A percentile compares a stretch with the other conserved stretches of the same genome.
phyloP scores from a whole-genome alignment of 2,888 invertebrate species.

The Drosophila setosimentum region DNA sequence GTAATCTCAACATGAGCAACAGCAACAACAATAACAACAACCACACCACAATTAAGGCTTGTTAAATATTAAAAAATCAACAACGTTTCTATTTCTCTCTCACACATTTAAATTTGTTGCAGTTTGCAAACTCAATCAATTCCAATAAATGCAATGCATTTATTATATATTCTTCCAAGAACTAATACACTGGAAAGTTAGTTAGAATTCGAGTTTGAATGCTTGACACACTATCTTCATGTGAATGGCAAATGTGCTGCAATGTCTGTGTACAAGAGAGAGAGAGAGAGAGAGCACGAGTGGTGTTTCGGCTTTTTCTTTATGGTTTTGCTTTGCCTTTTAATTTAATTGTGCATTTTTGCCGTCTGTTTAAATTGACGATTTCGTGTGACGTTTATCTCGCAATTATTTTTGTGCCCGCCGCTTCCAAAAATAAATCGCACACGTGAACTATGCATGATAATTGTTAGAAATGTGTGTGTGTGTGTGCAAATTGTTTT shows the following conservation, averaged over 20 bases:
- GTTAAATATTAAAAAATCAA: constrained; percentile 7
- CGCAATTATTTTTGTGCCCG: constrained; percentile 47
- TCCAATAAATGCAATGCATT: constrained; percentile 6
- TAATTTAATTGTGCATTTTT: constrained; percentile 18
- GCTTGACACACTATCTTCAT: not conserved
- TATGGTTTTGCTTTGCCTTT: constrained; percentile 25
- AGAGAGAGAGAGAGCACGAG: not conserved
- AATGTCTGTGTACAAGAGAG: not conserved
- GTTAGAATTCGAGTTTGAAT: not conserved
- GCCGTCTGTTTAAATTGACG: constrained; percentile 40
- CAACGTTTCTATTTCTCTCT: not conserved
- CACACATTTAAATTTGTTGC: not conserved
- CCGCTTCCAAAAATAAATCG: constrained; percentile 45
- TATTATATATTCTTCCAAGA: constrained; percentile 3
- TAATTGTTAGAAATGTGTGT: constrained; percentile 18
- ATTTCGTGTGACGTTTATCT: constrained; percentile 49
- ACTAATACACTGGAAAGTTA: constrained; percentile 1
- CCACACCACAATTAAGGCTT: constrained; percentile 51
- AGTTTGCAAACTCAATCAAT: not conserved
- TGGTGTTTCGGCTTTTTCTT: not conserved
- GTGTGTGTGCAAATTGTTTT: not conserved
- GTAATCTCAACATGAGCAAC: constrained; percentile 28
- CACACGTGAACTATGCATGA: constrained; percentile 69
- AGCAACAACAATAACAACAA: constrained; percentile 23
- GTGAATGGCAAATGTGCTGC: constrained; percentile 7